phyloP scores from a whole-genome alignment of 2,888 invertebrate species.

The Amphipoea lucens region DNA sequence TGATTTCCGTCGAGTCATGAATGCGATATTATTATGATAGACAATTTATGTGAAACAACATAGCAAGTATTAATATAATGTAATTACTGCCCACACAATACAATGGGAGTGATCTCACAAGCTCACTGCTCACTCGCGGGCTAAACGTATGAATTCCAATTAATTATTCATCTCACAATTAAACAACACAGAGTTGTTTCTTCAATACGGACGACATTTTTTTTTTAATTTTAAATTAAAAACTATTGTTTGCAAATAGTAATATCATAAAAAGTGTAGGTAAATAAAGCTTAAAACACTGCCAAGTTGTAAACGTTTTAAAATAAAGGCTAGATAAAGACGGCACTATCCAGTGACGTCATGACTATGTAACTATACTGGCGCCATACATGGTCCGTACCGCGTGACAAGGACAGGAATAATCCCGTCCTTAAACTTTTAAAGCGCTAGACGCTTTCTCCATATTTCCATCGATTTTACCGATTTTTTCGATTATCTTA shows the following conservation, averaged over 20 bases:
- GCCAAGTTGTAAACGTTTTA: neutral
- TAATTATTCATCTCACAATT: neutral
- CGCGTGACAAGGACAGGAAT: too few relatives aligned
- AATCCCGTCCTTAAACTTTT: too few relatives aligned
- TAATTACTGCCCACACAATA: neutral
- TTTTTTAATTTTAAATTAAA: neutral
- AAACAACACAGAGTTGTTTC: conserved; percentile 1
- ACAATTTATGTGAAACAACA: conserved; percentile 14
- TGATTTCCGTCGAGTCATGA: conserved; percentile 16
- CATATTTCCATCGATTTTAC: neutral
- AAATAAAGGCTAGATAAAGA: neutral
- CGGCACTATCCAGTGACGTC: neutral
- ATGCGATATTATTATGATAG: conserved; percentile 10
- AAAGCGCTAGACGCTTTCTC: neutral
- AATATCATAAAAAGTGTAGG: neutral
- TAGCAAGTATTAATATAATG: neutral
- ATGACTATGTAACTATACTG: too few relatives aligned
- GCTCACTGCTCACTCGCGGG: neutral
- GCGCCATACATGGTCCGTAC: too few relatives aligned
- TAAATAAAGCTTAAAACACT: neutral
- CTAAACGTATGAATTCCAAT: neutral
- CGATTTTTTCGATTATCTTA: too few relatives aligned
- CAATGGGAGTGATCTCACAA: neutral
- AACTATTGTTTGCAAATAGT: neutral
- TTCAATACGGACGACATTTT: neutral